Evolutionary conservation across 2,797 vertebrate genomes (phyloP).

Genomic region (Cottoperca gobio): DNA sequence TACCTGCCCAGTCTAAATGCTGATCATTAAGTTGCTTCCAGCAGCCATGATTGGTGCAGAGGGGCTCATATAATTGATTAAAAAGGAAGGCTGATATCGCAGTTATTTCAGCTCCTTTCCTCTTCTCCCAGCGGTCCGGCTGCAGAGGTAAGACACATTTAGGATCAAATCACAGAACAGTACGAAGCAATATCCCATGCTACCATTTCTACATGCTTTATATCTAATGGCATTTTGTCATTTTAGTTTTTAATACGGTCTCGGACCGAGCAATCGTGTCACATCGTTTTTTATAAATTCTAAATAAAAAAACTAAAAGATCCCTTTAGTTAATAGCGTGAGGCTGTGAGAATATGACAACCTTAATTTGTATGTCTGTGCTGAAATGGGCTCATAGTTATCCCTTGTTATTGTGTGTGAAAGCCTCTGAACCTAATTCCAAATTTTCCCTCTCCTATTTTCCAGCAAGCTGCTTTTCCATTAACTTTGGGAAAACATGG

Average conservation of each 20-base stretch:
- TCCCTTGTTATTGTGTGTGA: conserved; percentile 93
- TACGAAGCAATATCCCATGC: conserved; percentile 16
- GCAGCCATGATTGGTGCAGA: conserved; percentile 90
- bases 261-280: conserved; percentile 69
- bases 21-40: conserved; percentile 96
- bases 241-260: conserved; percentile 33
- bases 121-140: conserved; percentile 32
- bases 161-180: conserved; percentile 44
- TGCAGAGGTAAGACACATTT: conserved; percentile 32
- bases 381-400: conserved; percentile 87
- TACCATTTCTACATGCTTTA: not conserved
- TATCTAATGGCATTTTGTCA: conserved; percentile 29
- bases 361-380: conserved; percentile 86
- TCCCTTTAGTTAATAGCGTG: conserved; percentile 87
- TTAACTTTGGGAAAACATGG: conserved; percentile 97
- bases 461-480: conserved; percentile 98
- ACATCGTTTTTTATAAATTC: conserved; percentile 67
- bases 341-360: conserved; percentile 93
- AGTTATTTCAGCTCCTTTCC: conserved; percentile 59
- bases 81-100: conserved; percentile 83
- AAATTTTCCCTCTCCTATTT: conserved; percentile 89
- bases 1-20: conserved; percentile 94
- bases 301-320: conserved; percentile 45
- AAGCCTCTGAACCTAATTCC: conserved; percentile 95
- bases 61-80: conserved; percentile 92